These are phyloP conservation scores for Xiphydria camelus DNA, from an alignment of 2,888 invertebrate genomes.

Conservation along the genomic window DNA sequence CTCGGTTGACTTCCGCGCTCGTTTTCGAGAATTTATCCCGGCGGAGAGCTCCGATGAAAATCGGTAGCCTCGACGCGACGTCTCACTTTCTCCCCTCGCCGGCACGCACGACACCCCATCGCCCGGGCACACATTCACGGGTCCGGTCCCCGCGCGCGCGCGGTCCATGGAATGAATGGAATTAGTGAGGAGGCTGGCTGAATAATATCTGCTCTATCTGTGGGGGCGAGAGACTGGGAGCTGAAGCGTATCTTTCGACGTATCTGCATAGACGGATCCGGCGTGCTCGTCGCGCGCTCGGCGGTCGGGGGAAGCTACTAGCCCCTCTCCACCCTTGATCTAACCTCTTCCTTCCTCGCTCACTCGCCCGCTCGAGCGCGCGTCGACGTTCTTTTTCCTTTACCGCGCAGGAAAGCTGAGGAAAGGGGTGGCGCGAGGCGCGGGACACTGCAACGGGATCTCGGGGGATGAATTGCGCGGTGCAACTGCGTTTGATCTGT, in stretches of 20 bases:
- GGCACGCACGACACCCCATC: background rate
- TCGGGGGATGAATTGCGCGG: too few species aligned
- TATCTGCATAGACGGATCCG: conserved; percentile 54
- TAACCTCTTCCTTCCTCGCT: conserved; percentile 30
- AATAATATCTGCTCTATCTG: conserved; percentile 58
- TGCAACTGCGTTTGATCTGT: too few species aligned
- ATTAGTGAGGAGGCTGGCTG: conserved; percentile 57
- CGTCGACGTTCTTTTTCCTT: too few species aligned
- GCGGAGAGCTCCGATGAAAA: too few species aligned
- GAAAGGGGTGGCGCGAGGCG: too few species aligned
- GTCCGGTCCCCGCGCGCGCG: background rate
- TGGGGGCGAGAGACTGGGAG: conserved; percentile 47
- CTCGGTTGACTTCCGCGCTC: too few species aligned
- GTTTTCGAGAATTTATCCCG: too few species aligned
- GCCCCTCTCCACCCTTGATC: conserved; percentile 36
- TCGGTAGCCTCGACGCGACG: too few species aligned
- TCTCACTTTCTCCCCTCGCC: too few species aligned
- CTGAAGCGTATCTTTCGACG: conserved; percentile 56
- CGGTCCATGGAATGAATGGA: conserved; percentile 53
- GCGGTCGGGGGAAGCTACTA: conserved; percentile 30
- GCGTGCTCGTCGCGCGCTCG: conserved; percentile 15
- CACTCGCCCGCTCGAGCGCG: background rate
- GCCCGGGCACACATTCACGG: background rate
- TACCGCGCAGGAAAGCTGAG: too few species aligned
- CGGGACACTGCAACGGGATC: too few species aligned